phyloP scores from a whole-genome alignment of 2,888 invertebrate genomes.

The Nomada ruficornis region DNA sequence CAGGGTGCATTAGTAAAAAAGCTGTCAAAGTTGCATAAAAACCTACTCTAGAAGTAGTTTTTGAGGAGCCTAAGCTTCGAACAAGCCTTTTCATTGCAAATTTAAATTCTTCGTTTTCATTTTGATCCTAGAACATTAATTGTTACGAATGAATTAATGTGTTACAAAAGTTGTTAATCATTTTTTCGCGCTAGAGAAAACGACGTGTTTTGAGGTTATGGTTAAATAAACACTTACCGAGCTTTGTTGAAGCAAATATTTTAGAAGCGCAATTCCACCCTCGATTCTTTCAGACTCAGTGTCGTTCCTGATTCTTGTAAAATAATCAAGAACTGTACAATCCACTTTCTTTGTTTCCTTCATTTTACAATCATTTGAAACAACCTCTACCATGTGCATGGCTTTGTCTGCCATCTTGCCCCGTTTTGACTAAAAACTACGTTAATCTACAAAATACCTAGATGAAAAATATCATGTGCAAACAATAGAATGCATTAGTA shows the following conservation, averaged over 20 bases:
- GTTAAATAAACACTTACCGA: conserved; percentile 80
- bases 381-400: conserved; percentile 63
- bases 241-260: conserved; percentile 81
- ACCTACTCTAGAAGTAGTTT: conserved; percentile 87
- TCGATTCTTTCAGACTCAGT: conserved; percentile 83
- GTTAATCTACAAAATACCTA: conserved; percentile 38
- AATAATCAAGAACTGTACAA: conserved; percentile 84
- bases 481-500: conserved; percentile 29
- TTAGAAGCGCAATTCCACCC: conserved; percentile 83
- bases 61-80: conserved; percentile 90
- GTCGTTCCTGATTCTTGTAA: conserved; percentile 83
- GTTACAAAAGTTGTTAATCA: conserved; percentile 7
- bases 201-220: conserved; percentile 70
- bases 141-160: background rate
- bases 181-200: conserved; percentile 12
- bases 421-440: conserved; percentile 51
- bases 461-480: conserved; percentile 23
- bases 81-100: conserved; percentile 90
- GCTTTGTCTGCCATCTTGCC: conserved; percentile 72
- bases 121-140: conserved; percentile 43
- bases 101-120: conserved; percentile 85
- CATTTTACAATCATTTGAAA: conserved; percentile 39
- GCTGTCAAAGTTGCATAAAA: conserved; percentile 89
- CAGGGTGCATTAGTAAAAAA: conserved; percentile 85
- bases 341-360: conserved; percentile 76